phyloP scores from a whole-genome alignment of 2,797 vertebrate species.

The Paguma larvata region DNA sequence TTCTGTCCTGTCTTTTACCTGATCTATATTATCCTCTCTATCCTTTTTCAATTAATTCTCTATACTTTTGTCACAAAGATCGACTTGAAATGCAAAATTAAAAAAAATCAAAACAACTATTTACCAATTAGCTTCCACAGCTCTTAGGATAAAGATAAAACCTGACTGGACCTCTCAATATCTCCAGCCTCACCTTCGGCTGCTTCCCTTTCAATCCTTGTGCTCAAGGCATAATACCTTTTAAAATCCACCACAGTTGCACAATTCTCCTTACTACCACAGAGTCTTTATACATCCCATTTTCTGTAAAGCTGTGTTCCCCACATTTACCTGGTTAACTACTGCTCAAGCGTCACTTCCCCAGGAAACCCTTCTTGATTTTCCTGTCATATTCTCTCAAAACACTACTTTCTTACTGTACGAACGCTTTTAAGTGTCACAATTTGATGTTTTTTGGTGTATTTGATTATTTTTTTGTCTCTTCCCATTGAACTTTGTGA shows the following conservation, averaged over 20 bases:
- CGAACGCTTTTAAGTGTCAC: neutral
- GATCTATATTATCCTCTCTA: neutral
- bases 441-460: neutral
- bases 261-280: neutral
- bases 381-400: neutral
- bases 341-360: neutral
- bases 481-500: neutral
- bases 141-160: neutral
- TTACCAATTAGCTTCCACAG: neutral
- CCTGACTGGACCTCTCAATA: neutral
- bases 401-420: neutral
- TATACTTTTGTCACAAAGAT: neutral
- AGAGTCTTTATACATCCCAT: neutral
- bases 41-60: neutral
- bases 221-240: neutral
- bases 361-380: neutral
- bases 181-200: neutral
- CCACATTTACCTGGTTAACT: neutral
- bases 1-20: neutral
- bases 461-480: neutral
- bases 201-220: neutral
- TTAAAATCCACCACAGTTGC: neutral
- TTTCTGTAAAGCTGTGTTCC: neutral
- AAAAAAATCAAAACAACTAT: neutral
- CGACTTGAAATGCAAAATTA: neutral